These are phyloP conservation scores for Perognathus longimembris DNA, from an alignment of 2,113 vertebrate genomes.

Conservation along the genomic window DNA sequence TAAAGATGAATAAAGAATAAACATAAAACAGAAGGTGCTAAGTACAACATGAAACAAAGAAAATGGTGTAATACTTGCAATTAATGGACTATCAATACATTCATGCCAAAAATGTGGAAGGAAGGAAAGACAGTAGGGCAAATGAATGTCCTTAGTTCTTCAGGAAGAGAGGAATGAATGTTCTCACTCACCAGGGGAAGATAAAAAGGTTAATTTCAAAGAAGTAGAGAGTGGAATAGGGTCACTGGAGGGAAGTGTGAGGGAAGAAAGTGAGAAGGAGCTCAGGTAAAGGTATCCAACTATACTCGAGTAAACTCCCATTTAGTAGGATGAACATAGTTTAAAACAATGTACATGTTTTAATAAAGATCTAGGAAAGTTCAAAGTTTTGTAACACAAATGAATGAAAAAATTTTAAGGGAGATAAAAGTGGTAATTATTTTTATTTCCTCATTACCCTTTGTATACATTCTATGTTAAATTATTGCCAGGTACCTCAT, in stretches of 20 bases:
- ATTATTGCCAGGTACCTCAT: neutral
- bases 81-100: neutral
- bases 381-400: neutral
- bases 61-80: neutral
- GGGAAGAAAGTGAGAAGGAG: no score
- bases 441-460: neutral
- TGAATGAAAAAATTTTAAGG: neutral
- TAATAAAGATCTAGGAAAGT: neutral
- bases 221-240: neutral
- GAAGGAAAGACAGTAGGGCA: neutral
- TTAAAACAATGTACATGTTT: neutral
- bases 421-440: neutral
- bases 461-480: neutral
- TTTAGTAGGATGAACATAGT: neutral
- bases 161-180: neutral
- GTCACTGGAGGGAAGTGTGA: neutral
- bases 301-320: neutral
- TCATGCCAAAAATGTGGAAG: neutral
- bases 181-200: neutral
- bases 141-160: neutral
- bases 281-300: neutral
- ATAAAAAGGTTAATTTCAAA: neutral
- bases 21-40: constrained; percentile 18
- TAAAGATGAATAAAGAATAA: constrained; percentile 21
- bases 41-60: neutral